Evolutionary conservation across 2,797 vertebrate species (phyloP).

Genomic region (Cynodonichthys magdalenae): DNA sequence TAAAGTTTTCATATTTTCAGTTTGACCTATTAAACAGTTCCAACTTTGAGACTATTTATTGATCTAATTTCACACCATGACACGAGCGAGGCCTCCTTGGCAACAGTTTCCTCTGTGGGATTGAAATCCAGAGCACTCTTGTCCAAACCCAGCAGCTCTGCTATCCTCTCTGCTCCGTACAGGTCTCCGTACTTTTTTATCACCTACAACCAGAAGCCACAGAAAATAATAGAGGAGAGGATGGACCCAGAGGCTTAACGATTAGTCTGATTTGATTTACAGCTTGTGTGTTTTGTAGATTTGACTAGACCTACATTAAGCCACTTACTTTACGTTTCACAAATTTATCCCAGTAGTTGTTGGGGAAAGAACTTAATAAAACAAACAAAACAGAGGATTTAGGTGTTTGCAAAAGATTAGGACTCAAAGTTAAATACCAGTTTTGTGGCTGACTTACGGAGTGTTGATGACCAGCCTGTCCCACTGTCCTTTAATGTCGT

Average conservation of each 20-base stretch:
- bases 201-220: conserved; percentile 79
- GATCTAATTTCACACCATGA: conserved; percentile 85
- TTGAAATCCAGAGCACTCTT: conserved; percentile 98
- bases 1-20: conserved; percentile 23
- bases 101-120: conserved; percentile 89
- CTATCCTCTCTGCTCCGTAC: conserved; percentile 96
- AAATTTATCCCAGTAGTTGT: conserved; percentile 99
- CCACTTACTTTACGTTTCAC: conserved; percentile 94
- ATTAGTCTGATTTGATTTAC: conserved; percentile 9
- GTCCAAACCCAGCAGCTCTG: conserved; percentile 95
- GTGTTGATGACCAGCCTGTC: conserved; percentile 98
- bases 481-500: conserved; percentile 99
- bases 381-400: conserved; percentile 25
- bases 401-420: conserved; percentile 11
- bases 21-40: conserved; percentile 20
- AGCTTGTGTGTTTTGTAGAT: conserved; percentile 28
- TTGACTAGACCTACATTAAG: conserved; percentile 12
- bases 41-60: conserved; percentile 14
- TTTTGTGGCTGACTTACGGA: conserved; percentile 83
- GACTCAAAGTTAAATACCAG: not conserved
- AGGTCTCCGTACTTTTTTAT: conserved; percentile 98
- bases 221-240: not conserved
- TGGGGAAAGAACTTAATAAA: conserved; percentile 91
- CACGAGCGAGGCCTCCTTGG: conserved; percentile 91
- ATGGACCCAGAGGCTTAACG: conserved; percentile 5